phyloP scores from a whole-genome alignment of 1,140 invertebrate genomes.

The Planococcus citri region DNA sequence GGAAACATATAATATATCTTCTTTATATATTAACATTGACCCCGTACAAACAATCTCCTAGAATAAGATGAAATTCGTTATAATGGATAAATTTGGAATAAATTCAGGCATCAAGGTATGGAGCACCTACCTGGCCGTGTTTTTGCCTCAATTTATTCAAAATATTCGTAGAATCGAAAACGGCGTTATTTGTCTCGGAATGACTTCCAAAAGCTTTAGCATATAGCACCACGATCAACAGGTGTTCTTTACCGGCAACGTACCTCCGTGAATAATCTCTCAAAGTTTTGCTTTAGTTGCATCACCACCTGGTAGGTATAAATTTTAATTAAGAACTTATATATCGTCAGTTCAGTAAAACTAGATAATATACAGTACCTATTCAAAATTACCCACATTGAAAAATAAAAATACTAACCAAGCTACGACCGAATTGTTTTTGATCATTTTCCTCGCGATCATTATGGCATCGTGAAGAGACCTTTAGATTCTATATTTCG shows the following conservation, averaged over 20 bases:
- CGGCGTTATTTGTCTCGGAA: constrained; percentile 97
- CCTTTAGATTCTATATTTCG: constrained; percentile 95
- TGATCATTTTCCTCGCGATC: constrained; percentile 94
- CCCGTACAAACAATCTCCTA: constrained; percentile 76
- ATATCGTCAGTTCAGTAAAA: too few species aligned
- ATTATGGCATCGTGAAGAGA: constrained; percentile 99
- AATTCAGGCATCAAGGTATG: neutral
- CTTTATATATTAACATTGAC: constrained; percentile 89
- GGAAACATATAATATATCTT: too few species aligned
- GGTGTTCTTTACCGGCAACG: constrained; percentile 92
- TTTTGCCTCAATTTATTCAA: constrained; percentile 93
- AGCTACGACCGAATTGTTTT: constrained; percentile 82
- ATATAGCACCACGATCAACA: constrained; percentile 82
- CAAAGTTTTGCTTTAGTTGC: constrained; percentile 89
- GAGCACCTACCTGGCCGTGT: constrained; percentile 63
- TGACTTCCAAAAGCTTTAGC: constrained; percentile 91
- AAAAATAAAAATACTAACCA: constrained; percentile 34
- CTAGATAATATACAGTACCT: neutral
- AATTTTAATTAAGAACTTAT: neutral
- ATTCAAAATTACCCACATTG: neutral
- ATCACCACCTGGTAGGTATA: constrained; percentile 66
- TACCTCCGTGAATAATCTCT: constrained; percentile 81
- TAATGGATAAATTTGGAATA: neutral
- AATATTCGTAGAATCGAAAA: constrained; percentile 96
- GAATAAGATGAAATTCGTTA: neutral